Evolutionary conservation across 1,140 invertebrate species (phyloP).

Genomic region (Yoshiicerus persimilis): DNA sequence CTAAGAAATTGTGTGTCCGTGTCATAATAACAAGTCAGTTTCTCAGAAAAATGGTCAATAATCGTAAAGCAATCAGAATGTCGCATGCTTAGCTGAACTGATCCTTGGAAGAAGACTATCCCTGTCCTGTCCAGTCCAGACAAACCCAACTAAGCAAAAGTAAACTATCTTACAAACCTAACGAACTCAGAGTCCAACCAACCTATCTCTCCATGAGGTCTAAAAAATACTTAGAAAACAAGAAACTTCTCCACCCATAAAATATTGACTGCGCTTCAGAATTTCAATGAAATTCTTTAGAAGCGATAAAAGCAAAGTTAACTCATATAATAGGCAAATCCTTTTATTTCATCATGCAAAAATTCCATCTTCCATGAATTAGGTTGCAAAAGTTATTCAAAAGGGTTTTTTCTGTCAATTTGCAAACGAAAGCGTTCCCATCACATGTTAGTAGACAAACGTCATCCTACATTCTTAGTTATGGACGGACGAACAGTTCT

Average conservation of each 20-base stretch:
- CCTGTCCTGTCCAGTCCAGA: not conserved
- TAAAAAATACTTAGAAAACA: not conserved
- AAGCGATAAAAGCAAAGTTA: not conserved
- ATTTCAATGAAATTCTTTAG: not conserved
- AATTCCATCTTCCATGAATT: not conserved
- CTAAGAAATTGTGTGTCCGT: not conserved
- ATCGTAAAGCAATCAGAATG: not conserved
- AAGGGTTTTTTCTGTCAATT: not conserved
- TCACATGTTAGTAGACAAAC: not conserved
- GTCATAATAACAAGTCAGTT: not conserved
- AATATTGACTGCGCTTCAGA: not conserved
- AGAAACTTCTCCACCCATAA: constrained; percentile 13
- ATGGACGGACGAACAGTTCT: not conserved
- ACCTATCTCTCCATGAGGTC: not conserved
- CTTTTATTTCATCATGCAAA: not conserved
- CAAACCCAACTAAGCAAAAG: not conserved
- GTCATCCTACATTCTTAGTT: not conserved
- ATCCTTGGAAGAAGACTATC: not conserved
- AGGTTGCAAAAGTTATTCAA: not conserved
- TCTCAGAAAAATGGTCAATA: not conserved
- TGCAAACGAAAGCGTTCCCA: not conserved
- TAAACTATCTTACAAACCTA: not conserved
- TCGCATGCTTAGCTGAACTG: not conserved
- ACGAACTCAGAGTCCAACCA: not conserved
- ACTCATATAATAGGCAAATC: not conserved